These are phyloP conservation scores for Temnothorax ravouxi DNA, from an alignment of 2,888 invertebrate genomes.

Conservation along the genomic window DNA sequence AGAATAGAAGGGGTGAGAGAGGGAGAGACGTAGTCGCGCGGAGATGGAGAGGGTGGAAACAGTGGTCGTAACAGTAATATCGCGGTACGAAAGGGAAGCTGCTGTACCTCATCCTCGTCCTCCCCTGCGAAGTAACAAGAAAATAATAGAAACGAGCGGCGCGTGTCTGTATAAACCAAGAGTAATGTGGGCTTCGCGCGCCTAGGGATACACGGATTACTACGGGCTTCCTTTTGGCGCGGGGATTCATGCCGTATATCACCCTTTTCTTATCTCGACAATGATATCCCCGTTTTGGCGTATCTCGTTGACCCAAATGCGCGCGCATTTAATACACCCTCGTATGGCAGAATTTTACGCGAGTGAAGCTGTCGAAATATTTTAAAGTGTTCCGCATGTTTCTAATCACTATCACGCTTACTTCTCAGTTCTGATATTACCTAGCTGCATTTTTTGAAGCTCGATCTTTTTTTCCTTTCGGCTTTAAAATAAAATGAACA, in stretches of 20 bases:
- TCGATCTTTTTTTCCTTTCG: background rate
- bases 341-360: background rate
- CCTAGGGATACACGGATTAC: conserved; percentile 54
- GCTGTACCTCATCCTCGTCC: conserved; percentile 17
- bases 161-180: conserved; percentile 56
- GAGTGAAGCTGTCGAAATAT: conserved; percentile 1
- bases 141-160: conserved; percentile 56
- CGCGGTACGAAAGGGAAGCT: conserved; percentile 50
- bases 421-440: background rate
- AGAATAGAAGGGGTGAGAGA: background rate
- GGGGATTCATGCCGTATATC: conserved; percentile 41
- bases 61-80: conserved; percentile 50
- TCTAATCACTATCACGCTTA: no score
- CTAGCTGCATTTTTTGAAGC: background rate
- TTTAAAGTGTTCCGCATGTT: background rate
- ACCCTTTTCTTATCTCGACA: conserved; percentile 47
- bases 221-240: conserved; percentile 26
- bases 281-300: conserved; percentile 29
- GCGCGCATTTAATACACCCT: conserved; percentile 4
- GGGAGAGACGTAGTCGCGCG: background rate
- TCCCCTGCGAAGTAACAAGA: conserved; percentile 40
- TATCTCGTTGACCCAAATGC: conserved; percentile 52
- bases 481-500: background rate
- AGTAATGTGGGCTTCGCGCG: conserved; percentile 48
- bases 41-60: conserved; percentile 42